Conservation (phyloP, 1,140 invertebrate species). For the Euwallacea fornicatus region DNA sequence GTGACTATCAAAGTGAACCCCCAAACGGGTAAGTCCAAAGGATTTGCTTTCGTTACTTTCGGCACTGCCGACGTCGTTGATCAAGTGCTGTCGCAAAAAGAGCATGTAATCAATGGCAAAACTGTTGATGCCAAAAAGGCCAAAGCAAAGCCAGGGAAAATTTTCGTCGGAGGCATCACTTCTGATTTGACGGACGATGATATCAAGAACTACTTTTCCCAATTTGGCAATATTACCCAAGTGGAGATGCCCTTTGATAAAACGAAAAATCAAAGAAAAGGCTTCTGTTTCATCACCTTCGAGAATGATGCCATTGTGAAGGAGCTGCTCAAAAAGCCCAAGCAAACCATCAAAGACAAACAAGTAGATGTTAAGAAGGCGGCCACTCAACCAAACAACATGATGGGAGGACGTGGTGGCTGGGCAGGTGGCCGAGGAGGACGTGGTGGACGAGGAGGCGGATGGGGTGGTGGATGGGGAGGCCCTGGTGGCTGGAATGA, state of each 20-base stretch:
- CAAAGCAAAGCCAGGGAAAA: constrained; percentile 86
- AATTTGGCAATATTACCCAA: constrained; percentile 89
- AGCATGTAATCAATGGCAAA: constrained; percentile 89
- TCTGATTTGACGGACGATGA: constrained; percentile 86
- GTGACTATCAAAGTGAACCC: constrained; percentile 90
- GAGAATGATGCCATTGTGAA: constrained; percentile 88
- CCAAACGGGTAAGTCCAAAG: constrained; percentile 81
- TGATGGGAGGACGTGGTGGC: constrained; percentile 62
- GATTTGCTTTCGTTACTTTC: constrained; percentile 93
- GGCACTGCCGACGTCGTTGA: constrained; percentile 81
- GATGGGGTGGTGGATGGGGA: constrained; percentile 20
- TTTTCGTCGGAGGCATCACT: constrained; percentile 89
- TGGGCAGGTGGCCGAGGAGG: constrained; percentile 60
- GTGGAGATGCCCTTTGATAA: constrained; percentile 94
- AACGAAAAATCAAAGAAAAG: constrained; percentile 89
- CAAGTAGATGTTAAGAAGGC: constrained; percentile 92
- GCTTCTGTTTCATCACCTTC: constrained; percentile 91
- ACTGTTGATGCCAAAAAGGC: constrained; percentile 93
- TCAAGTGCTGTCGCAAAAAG: constrained; percentile 78
- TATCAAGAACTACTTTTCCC: constrained; percentile 84
- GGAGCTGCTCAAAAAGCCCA: constrained; percentile 82
- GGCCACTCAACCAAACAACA: constrained; percentile 34
- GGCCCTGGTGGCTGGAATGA: constrained; percentile 8
- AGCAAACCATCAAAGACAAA: constrained; percentile 87
- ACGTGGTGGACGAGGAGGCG: constrained; percentile 68